Evolutionary conservation across 2,113 vertebrate species (phyloP), one percentile per base, ranked within the genome.

Genomic region (Acrocephalus kingi): DNA sequence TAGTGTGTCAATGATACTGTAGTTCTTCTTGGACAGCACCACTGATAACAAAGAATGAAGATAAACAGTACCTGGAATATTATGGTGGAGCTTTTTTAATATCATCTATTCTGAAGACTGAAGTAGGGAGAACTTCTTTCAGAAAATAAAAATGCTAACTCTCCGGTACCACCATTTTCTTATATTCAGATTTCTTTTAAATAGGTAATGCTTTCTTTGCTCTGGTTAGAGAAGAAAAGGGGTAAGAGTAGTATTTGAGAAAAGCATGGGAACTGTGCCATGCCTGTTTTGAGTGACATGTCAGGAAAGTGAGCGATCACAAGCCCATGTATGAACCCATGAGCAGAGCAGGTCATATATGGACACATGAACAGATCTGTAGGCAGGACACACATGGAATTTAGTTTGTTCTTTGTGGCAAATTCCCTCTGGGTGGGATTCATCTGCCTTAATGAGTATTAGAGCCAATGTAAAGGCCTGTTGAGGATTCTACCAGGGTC

Each of bases 241-340:
- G 19, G 2, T 43, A 11, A 82, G 43, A 82, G 19, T 20, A 51
- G 48, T 67, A 33, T 67, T 63, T 30, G 48, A 93, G 76, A 82
- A 58, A 51, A 75, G 28, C 22, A 5, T 54, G 49, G 22, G 30
- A 68, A 28, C 4, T 46, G 23, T 90, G 45, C 39, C 19, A 1
- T 63, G 54, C 18, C 35, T 0, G 0, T 55, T 92, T 45, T 45
- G 43, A 72, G 27, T 64, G 73, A 39, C 0, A 0, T 30, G 45
- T 58, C 24, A 46, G 46, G 19, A 80, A 51, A 19, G 13, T 4
- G 27, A 33, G 43, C 55, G 11, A 10, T 75, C 43, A 22, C 7
- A 46, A 52, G 59, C 41, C 59, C 3, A 0, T 7, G 14, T 43
- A 2, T 24, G 37, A 62, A 6, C 27, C 49, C 15, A 0, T 15